Base-by-base conservation (phyloP, 2,797 vertebrate species). In the Mormyrus proboscirostris region DNA sequence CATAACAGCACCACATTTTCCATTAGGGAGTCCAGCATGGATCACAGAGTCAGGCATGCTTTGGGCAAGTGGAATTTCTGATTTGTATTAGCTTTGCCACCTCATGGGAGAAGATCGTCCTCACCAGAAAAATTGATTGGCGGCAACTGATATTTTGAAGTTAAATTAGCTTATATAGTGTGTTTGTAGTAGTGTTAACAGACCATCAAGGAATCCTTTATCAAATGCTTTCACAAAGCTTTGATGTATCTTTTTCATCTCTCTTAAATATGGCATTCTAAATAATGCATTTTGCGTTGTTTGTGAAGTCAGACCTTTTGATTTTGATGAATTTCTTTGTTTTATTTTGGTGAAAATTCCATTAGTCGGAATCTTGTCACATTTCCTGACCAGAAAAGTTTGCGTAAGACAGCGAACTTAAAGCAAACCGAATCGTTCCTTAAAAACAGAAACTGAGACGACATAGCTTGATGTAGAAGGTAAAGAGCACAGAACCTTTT, bases 251-350 rank as follows among this genome's bases (percentile, higher is more conserved):
- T 83, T 83, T 47, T 83, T 83, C 19, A 49, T 49, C 44, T 83
- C 41, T 79, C 8, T 89, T 89, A 73, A 88, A 41, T 55, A n/a
- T n/a, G 51, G 73, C 57, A 2, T 91, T 84, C 29, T 19, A 19
- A 49, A 33, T 9, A 49, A 49, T 9, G 14, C 12, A 50, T 91
- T 92, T 91, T 89, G 90, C n/a, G 1, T 47, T 47, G 1, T 83
- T 82, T 83, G 38, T 83, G 6, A 83, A 44, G 76, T 82, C 62
- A 69, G 62, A 16, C 65, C 29, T 73, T 73, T 73, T 73, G 65
- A 73, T 73, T 14, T 5, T 14, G 65, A 38, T 38, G 65, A 73
- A 29, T 33, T 69, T 33, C 65, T 65, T 65, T 73, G 29, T 73
- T 69, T 69, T 14, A 69, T 69, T 33, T 33, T 69, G 29, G 62